Evolutionary conservation across 2,113 vertebrate genomes (phyloP), one percentile per base, ranked within the genome.

Genomic region (Rhabdornis inornatus): DNA sequence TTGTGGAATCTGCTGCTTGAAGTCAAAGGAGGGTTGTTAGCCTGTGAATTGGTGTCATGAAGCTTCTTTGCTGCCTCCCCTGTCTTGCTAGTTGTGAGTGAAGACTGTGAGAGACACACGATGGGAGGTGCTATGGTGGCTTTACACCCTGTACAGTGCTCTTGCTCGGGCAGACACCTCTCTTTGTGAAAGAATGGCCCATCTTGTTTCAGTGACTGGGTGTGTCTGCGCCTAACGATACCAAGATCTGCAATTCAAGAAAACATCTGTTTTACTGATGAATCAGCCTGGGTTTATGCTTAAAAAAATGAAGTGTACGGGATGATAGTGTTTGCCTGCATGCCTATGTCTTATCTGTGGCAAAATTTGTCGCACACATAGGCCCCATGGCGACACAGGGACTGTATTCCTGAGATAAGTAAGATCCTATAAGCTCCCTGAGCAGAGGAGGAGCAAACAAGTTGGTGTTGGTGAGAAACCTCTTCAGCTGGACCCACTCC

Each of bases 401-500:
- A 19, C 7, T 15, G 23, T 11, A 10, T 50, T 84, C 70, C 33
- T 39, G 33, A 81, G 64, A 52, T 7, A 37, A 57, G 6, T 11
- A 52, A 60, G 49, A 30, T 39, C 15, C 59, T 65, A 6, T 15
- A 25, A 63, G 45, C 40, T 60, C 50, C 0, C 2, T 56, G 23
- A 69, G 55, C 57, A 57, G n/a, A 61, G 56, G 24, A 65, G 42
- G 19, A 83, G n/a, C 33, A 35, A 69, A n/a, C 7, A 11, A 42
- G 7, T 23, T 0, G 0, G 7, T 52, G 40, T 19, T 13, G 6
- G 0, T 31, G 11, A 27, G 20, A 24, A 22, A 65, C 6, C 27
- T 44, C 64, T 79, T 59, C 35, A 70, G 50, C 50, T 15, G 39
- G 24, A 16, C 27, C 16, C 8, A 1, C 6, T 45, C 12, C 4